Base-by-base conservation (phyloP, 2,113 vertebrate species). In the Platichthys stellatus region DNA sequence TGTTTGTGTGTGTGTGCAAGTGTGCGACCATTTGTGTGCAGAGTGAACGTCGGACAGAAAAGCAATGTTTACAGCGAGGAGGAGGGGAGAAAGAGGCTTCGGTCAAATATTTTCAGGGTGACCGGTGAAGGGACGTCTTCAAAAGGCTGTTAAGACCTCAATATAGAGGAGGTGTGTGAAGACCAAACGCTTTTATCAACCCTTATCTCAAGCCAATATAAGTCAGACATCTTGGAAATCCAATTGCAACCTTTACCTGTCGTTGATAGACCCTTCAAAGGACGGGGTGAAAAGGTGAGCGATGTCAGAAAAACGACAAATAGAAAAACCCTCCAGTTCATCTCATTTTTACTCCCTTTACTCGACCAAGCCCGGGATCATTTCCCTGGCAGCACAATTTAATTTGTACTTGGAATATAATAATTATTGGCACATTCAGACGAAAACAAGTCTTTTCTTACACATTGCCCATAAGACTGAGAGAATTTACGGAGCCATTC, bases 71-170 rank as follows among this genome's bases (percentile, higher is more conserved):
- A 31, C 6, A 31, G 31, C 6, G 31, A 31, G 6, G 31, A 6
- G 24, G 24, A 23, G 24, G 31, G 6, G 31, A 31, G 31, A 31
- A 31, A 31, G 14, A 12, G 14, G 45, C 5, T 15, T 65, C 71
- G 83, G 74, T 78, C 58, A 66, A 85, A 81, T 88, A 72, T 87
- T 60, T 86, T 82, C 69, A 72, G 78, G 76, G 69, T 80, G 71
- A 75, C 63, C 45, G 69, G 60, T 76, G 66, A 87, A 87, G 80
- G 49, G 59, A 56, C 56, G 72, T 80, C 76, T 91, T 82, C 77
- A 88, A 85, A 83, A 83, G 56, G 81, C 78, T 72, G 76, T 77
- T 64, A 69, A 43, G 79, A 85, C 80, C 69, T 80, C 64, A 85
- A 69, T 72, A 82, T 67, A 21, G 15, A 43, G 28, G 21, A 47